phyloP scores from a whole-genome alignment of 2,113 vertebrate species.

The Eonycteris spelaea region DNA sequence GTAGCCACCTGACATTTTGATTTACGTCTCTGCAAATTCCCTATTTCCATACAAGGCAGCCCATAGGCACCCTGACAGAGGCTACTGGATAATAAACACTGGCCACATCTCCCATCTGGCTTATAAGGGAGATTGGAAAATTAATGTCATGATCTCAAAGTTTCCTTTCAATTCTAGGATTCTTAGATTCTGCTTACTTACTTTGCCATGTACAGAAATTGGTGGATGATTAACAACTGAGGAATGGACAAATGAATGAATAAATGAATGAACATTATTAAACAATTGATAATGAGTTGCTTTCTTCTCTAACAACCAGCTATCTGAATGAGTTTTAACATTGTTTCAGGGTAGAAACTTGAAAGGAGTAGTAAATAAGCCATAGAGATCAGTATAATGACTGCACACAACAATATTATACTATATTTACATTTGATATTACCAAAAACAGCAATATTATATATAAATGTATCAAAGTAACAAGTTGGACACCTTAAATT shows the following conservation, averaged over 20 bases:
- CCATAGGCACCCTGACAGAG: not conserved
- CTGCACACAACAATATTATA: not conserved
- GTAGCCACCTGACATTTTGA: not conserved
- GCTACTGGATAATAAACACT: not conserved
- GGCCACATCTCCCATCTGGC: not conserved
- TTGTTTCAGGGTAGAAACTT: not conserved
- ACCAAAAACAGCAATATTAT: not conserved
- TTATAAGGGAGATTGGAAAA: not conserved
- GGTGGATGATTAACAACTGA: not conserved
- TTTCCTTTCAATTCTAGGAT: not conserved
- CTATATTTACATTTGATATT: not conserved
- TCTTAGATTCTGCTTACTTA: not conserved
- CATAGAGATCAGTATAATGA: not conserved
- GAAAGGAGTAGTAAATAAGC: not conserved
- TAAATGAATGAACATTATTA: not conserved
- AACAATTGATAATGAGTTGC: not conserved
- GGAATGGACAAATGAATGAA: not conserved
- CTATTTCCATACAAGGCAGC: not conserved
- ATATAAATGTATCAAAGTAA: not conserved
- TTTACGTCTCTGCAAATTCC: not conserved
- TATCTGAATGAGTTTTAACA: not conserved
- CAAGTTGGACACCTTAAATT: not conserved
- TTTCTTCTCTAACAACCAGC: not conserved
- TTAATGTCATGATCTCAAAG: not conserved
- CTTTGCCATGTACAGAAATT: not conserved